Evolutionary conservation across 2,113 vertebrate species (phyloP).

Genomic region (Solea senegalensis): DNA sequence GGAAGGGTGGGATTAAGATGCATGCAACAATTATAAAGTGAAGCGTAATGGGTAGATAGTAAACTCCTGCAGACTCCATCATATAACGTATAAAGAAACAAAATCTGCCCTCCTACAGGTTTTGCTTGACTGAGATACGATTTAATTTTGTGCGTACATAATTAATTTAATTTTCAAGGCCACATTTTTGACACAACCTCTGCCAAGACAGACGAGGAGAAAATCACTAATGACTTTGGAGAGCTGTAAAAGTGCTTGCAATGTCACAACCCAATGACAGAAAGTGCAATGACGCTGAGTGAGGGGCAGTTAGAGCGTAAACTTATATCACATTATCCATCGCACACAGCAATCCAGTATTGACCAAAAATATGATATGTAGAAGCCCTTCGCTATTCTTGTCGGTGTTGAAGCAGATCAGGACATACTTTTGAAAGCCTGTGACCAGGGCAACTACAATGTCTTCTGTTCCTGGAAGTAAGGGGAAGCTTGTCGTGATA

Average conservation of each 20-base stretch:
- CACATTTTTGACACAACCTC: too few relatives aligned
- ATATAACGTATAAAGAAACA: too few relatives aligned
- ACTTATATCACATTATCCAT: conserved; percentile 33
- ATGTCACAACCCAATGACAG: conserved; percentile 42
- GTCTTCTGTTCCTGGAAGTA: conserved; percentile 11
- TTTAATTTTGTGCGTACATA: too few relatives aligned
- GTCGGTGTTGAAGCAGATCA: conserved; percentile 14
- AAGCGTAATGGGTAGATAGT: conserved; percentile 17
- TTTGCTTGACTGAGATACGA: too few relatives aligned
- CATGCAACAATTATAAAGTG: conserved; percentile 12
- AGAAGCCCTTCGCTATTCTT: conserved; percentile 2
- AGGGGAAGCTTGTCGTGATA: neutral
- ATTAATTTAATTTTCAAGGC: too few relatives aligned
- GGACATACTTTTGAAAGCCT: conserved; percentile 9
- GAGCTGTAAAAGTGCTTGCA: too few relatives aligned
- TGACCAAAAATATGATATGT: conserved; percentile 32
- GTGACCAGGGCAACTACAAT: conserved; percentile 6
- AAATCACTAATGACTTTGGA: too few relatives aligned
- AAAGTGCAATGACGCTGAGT: conserved; percentile 52
- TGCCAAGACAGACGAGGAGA: too few relatives aligned
- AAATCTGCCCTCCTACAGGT: too few relatives aligned
- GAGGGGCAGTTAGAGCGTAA: conserved; percentile 33
- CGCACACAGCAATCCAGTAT: conserved; percentile 21
- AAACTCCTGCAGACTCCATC: too few relatives aligned
- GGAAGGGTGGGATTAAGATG: conserved; percentile 7